Percentiles rank a stretch among this genome's conserved stretches.
Conservation (phyloP, 2,113 vertebrate genomes). For the Lepisosteus osseus region DNA sequence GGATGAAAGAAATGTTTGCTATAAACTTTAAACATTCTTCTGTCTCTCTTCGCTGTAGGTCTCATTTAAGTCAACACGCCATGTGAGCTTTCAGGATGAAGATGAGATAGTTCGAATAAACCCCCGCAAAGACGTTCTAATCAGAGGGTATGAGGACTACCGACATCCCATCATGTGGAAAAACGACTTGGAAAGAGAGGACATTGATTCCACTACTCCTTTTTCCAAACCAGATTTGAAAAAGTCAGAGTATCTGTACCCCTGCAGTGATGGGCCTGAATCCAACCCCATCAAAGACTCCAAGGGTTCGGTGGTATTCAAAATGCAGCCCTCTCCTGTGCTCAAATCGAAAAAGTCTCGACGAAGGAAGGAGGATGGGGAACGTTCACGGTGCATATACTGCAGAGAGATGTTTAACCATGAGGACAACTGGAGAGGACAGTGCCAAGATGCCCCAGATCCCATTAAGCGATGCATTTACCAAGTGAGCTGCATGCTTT, state of each 20-base stretch:
- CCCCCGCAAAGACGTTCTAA: slow-evolving; percentile 88
- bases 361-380: slow-evolving; percentile 92
- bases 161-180: slow-evolving; percentile 95
- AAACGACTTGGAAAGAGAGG: slow-evolving; percentile 83
- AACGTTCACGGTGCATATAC: slow-evolving; percentile 94
- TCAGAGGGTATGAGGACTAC: slow-evolving; percentile 96
- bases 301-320: slow-evolving; percentile 75
- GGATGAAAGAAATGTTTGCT: no score
- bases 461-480: slow-evolving; percentile 97
- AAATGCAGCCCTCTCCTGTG: slow-evolving; percentile 85
- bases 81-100: slow-evolving; percentile 95
- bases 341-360: slow-evolving; percentile 87
- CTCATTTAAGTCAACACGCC: slow-evolving; percentile 79
- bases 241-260: slow-evolving; percentile 88
- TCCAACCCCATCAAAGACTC: slow-evolving; percentile 78
- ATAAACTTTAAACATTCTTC: no score
- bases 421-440: slow-evolving; percentile 93
- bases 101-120: slow-evolving; percentile 98
- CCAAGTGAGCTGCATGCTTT: slow-evolving; percentile 98
- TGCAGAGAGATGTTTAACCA: slow-evolving; percentile 98
- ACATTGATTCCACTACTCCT: slow-evolving; percentile 72
- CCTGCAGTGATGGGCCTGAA: slow-evolving; percentile 80
- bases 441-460: slow-evolving; percentile 95
- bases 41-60: slow-evolving; percentile 52
- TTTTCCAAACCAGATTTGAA: slow-evolving; percentile 91